Evolutionary conservation across 2,797 vertebrate genomes (phyloP), one percentile per base, ranked within the genome.

Genomic region (Gymnocypris eckloni): DNA sequence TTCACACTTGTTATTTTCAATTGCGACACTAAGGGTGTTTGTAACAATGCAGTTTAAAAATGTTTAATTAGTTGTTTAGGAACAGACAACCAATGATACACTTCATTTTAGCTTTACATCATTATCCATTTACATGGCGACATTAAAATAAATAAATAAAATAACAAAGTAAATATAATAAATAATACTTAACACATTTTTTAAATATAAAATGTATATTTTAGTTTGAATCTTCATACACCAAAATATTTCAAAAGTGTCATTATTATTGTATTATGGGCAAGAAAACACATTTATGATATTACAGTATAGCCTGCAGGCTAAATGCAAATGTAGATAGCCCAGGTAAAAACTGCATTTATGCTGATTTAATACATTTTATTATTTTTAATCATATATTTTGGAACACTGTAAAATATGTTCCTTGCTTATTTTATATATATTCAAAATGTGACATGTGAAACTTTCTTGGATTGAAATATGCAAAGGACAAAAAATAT

Each of bases 1-100:
- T 80, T 80, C 59, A 80, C 79, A 37, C 43, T 80, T 50, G 43
- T 69, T 52, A 81, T 39, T 77, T 54, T 1, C 0, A 33, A 48
- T 54, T n/a, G 1, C 3, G 5, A 22, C 6, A 1, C 50, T 56
- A 52, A 56, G 39, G 6, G 3, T 18, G 1, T 37, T 67, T 37
- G 33, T 9, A 67, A 37, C 33, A 37, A 18, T 18, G 7, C 66
- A 1, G 25, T 66, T 66, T 66, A 33, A 66, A 39, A 56, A 39
- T 22, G 1, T 56, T 56, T 54, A 37, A 37, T 54, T 77, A 22
- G 28, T 4, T 22, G 18, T 76, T 77, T n/a, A 22, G 6, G 20
- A 39, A 8, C 50, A 77, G 18, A n/a, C 18, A 56, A 54, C 6
- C 33, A 39, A 8, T 22, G 6, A 52, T 7, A 75, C 48, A 11